Evolutionary conservation across 1,140 invertebrate species (phyloP).

Genomic region (Rhyzopertha dominica): DNA sequence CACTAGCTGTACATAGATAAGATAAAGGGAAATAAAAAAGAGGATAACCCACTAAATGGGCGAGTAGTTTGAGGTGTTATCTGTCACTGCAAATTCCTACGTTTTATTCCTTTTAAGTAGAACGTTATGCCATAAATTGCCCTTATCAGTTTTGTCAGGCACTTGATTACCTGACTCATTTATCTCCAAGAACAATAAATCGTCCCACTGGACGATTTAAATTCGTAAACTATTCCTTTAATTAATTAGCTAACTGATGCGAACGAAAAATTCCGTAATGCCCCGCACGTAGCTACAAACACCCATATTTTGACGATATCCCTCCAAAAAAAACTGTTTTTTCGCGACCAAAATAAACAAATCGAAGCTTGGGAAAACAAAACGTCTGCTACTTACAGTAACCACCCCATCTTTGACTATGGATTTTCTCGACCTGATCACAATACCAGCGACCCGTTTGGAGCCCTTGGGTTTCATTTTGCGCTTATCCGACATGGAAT

Average conservation of each 20-base stretch:
- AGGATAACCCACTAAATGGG: no score
- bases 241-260: background rate
- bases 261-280: background rate
- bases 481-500: no score
- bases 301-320: background rate
- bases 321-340: background rate
- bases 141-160: no score
- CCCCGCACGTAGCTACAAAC: background rate
- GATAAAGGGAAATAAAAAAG: no score
- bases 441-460: slow-evolving; percentile 53
- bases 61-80: no score
- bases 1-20: no score
- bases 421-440: slow-evolving; percentile 65
- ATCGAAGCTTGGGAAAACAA: background rate
- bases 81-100: no score
- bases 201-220: no score
- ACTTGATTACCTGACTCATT: no score
- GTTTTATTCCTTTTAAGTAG: no score
- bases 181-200: no score
- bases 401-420: slow-evolving; percentile 69
- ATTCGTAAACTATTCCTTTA: background rate
- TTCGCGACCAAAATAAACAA: background rate
- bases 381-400: slow-evolving; percentile 52
- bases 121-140: no score
- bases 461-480: slow-evolving; percentile 42